These are phyloP conservation scores for Chaetorhynchus papuensis DNA, from an alignment of 2,113 vertebrate genomes.

Conservation along the genomic window DNA sequence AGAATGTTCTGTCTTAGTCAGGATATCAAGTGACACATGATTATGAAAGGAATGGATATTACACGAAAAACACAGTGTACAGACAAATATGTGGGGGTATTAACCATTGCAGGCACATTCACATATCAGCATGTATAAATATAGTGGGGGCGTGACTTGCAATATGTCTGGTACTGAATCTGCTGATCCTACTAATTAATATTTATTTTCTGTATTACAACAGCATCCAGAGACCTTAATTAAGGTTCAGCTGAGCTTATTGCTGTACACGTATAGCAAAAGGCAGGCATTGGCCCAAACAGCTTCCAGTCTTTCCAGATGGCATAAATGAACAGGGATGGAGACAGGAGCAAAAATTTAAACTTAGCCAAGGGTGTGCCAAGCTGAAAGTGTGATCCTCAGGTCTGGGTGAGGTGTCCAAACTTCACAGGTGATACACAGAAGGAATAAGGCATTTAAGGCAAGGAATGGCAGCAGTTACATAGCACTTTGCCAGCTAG, in stretches of 20 bases:
- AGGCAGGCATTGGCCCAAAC: neutral
- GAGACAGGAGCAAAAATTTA: neutral
- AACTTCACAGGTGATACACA: neutral
- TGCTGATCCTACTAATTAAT: conserved; percentile 41
- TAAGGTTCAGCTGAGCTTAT: neutral
- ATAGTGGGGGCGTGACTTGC: neutral
- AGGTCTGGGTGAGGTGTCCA: neutral
- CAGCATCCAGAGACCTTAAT: neutral
- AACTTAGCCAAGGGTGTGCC: neutral
- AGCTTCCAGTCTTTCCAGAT: neutral
- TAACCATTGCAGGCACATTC: conserved; percentile 22
- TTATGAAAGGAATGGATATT: conserved; percentile 45
- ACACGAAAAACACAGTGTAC: neutral
- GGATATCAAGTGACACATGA: conserved; percentile 20
- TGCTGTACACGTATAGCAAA: neutral
- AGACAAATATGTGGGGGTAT: neutral
- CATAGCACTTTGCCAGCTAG: neutral
- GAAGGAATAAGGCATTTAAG: neutral
- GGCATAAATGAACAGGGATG: neutral
- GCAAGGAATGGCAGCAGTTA: neutral
- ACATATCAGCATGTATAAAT: neutral
- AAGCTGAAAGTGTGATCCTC: neutral
- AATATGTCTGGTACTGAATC: conserved; percentile 15
- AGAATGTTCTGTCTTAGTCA: conserved; percentile 29
- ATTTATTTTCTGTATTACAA: conserved; percentile 43